Evolutionary conservation across 2,888 invertebrate genomes (phyloP).

Genomic region (Xestia rhomboidea): DNA sequence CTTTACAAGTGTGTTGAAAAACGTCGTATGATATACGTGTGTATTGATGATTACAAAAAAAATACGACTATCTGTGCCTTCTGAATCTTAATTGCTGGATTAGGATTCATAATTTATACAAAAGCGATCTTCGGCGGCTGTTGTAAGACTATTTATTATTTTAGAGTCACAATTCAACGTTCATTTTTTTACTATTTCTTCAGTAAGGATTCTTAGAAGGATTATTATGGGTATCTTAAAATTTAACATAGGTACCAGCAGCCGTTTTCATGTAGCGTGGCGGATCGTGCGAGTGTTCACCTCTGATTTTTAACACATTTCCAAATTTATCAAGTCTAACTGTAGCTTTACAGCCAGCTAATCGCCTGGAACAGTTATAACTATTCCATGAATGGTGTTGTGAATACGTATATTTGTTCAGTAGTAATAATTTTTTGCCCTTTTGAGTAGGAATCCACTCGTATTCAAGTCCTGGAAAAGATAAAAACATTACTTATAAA

Average conservation of each 20-base stretch:
- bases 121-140: not conserved
- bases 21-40: too few species aligned
- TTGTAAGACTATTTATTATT: not conserved
- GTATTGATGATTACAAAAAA: too few species aligned
- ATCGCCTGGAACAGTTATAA: constrained; percentile 56
- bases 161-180: not conserved
- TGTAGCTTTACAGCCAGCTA: constrained; percentile 55
- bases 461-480: constrained; percentile 48
- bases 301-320: constrained; percentile 1
- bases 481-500: not conserved
- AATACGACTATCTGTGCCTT: too few species aligned
- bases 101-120: not conserved
- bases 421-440: constrained; percentile 50
- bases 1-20: too few species aligned
- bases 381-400: constrained; percentile 37
- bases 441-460: constrained; percentile 60
- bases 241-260: constrained; percentile 59
- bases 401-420: constrained; percentile 55
- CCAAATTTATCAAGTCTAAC: constrained; percentile 55
- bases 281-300: constrained; percentile 57
- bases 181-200: not conserved
- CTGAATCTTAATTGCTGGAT: too few species aligned
- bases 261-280: constrained; percentile 55
- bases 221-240: constrained; percentile 2
- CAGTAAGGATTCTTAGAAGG: not conserved